Percentiles rank a stretch among this genome's conserved stretches.
These are phyloP conservation scores for Ursus arctos DNA, from an alignment of 2,113 vertebrate species.

Conservation along the genomic window DNA sequence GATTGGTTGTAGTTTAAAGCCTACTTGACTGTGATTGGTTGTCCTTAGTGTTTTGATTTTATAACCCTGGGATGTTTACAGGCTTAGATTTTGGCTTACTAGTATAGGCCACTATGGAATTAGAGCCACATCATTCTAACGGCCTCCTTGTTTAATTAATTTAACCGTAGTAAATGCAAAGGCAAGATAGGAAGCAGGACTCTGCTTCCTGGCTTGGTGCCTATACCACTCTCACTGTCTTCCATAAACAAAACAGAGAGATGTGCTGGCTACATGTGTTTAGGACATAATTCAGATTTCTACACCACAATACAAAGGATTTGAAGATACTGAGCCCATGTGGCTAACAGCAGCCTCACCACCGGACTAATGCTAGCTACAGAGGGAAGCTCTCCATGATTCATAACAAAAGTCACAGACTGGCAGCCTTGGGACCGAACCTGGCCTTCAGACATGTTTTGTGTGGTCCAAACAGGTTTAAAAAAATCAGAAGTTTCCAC, in stretches of 20 bases:
- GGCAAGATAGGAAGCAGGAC: neutral
- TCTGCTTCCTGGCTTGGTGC: neutral
- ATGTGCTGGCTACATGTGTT: neutral
- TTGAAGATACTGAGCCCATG: neutral
- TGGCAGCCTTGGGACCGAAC: neutral
- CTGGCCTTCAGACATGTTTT: neutral
- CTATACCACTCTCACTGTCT: neutral
- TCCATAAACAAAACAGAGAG: neutral
- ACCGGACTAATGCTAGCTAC: neutral
- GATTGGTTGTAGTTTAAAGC: neutral
- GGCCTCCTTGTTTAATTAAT: neutral
- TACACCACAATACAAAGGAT: neutral
- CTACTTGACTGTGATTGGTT: neutral
- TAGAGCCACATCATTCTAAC: neutral
- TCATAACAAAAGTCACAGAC: neutral
- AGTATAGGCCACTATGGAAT: neutral
- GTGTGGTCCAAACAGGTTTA: neutral
- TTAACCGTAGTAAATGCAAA: neutral
- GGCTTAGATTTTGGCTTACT: neutral
- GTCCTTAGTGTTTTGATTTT: neutral
- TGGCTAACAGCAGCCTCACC: neutral
- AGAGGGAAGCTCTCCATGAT: neutral
- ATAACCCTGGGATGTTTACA: neutral
- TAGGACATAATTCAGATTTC: neutral
- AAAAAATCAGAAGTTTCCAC: constrained; percentile 3